These are phyloP conservation scores for Drosophila lacicola DNA, from an alignment of 2,888 invertebrate species.

Conservation along the genomic window DNA sequence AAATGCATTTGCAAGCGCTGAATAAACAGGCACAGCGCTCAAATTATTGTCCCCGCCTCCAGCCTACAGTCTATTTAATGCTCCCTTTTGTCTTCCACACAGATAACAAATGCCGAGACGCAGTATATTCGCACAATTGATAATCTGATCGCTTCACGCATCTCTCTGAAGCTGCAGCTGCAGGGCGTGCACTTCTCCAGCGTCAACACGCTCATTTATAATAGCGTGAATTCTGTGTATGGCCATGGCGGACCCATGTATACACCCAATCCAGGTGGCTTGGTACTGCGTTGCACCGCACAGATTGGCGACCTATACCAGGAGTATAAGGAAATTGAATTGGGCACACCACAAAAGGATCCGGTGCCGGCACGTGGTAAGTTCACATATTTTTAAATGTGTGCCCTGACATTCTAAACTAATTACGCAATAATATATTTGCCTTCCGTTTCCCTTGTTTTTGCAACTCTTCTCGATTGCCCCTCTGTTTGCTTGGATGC, in stretches of 20 bases:
- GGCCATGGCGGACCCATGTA: constrained; percentile 70
- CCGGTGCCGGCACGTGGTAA: constrained; percentile 93
- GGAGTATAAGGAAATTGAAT: constrained; percentile 89
- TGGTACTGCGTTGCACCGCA: constrained; percentile 90
- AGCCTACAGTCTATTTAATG: neutral
- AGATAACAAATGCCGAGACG: constrained; percentile 83
- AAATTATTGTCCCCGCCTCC: constrained; percentile 33
- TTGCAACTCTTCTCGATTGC: constrained; percentile 6
- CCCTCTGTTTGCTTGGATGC: constrained; percentile 18
- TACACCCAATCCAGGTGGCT: constrained; percentile 85
- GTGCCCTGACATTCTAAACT: constrained; percentile 24
- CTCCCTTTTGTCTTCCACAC: constrained; percentile 38
- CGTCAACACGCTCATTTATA: constrained; percentile 71
- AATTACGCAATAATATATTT: constrained; percentile 60
- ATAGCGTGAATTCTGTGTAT: constrained; percentile 75
- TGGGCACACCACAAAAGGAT: constrained; percentile 90
- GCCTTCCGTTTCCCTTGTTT: constrained; percentile 50
- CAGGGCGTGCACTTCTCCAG: constrained; percentile 84
- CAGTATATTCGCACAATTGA: constrained; percentile 84
- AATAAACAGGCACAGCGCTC: constrained; percentile 61
- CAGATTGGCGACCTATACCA: constrained; percentile 90
- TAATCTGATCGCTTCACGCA: constrained; percentile 84
- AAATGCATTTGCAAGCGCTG: constrained; percentile 72
- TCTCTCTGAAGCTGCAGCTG: constrained; percentile 83
- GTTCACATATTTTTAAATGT: constrained; percentile 22